Base-by-base conservation (phyloP, 2,113 vertebrate genomes). In the Callipepla squamata region DNA sequence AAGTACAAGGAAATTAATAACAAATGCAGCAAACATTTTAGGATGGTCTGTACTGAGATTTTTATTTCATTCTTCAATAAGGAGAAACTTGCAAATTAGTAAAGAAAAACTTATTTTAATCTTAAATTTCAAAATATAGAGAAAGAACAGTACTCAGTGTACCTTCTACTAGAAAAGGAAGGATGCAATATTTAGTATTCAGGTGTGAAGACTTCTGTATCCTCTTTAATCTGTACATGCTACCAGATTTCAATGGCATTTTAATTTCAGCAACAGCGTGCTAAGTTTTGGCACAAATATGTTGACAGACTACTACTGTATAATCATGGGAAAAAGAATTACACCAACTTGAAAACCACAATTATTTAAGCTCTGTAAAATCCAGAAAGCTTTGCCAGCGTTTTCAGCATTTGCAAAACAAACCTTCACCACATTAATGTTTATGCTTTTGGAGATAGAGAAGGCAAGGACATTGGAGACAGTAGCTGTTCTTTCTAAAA, bases 301-400 rank as follows among this genome's bases (percentile, higher is more conserved):
- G 0, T 28, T 40, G 59, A 94, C 42, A 91, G 74, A 63, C n/a
- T 78, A 72, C 77, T 89, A 65, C 72, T 68, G 30, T 47, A 19
- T 40, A 75, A 84, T 76, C 55, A 66, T 19, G 34, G 55, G 85
- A 95, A 80, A 95, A 80, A 55, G 36, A 86, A 73, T 72, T 77
- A 75, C 19, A 81, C 22, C 80, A 65, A 84, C 80, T 80, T 51
- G 40, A 94, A 94, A 95, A 51, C 88, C 92, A 80, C 83, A 94
- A 63, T 72, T 84, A 91, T 69, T 84, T 68, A 72, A 72, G 57
- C 22, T 77, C 67, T 50, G 81, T 28, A 34, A 89, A 87, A 90
- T 62, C 70, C 78, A 92, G 80, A 57, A 74, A 62, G 7, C 1
- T 4, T 17, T 66, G 63, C 62, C 84, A 95, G 45, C 42, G 84